Conservation (phyloP, 2,113 vertebrate genomes). For the Antechinus stuartii region DNA sequence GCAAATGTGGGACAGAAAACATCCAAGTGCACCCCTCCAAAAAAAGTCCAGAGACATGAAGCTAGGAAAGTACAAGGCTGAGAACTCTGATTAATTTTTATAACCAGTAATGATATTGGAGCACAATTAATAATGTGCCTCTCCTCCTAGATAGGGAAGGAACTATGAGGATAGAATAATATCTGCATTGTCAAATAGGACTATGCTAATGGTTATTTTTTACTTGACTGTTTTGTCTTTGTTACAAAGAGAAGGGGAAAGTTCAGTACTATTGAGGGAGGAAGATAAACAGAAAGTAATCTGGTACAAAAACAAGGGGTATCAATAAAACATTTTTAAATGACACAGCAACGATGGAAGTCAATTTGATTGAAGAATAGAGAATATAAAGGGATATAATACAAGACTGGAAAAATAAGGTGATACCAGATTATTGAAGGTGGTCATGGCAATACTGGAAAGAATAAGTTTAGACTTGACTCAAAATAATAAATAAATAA, state of each 20-base stretch:
- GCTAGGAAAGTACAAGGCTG: not conserved
- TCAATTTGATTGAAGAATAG: not conserved
- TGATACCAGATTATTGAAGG: not conserved
- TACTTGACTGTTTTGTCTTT: not conserved
- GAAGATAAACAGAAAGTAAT: not conserved
- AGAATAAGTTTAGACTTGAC: not conserved
- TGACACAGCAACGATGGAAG: not conserved
- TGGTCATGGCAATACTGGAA: not conserved
- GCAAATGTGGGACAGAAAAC: not conserved
- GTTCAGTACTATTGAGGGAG: not conserved
- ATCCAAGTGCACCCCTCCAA: not conserved
- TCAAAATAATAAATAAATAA: not conserved
- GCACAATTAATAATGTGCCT: not conserved
- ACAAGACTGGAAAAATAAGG: not conserved
- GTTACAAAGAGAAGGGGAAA: not conserved
- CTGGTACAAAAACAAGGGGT: not conserved
- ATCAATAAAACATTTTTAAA: slow-evolving; percentile 1
- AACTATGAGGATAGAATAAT: not conserved
- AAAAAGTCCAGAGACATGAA: not conserved
- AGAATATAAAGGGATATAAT: not conserved
- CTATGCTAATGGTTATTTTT: not conserved
- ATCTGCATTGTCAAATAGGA: not conserved
- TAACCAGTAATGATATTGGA: not conserved
- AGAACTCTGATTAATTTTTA: not conserved
- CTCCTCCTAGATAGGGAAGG: not conserved